These are phyloP conservation scores for Gonocerus acuteangulatus DNA, from an alignment of 2,888 invertebrate genomes.

Conservation along the genomic window DNA sequence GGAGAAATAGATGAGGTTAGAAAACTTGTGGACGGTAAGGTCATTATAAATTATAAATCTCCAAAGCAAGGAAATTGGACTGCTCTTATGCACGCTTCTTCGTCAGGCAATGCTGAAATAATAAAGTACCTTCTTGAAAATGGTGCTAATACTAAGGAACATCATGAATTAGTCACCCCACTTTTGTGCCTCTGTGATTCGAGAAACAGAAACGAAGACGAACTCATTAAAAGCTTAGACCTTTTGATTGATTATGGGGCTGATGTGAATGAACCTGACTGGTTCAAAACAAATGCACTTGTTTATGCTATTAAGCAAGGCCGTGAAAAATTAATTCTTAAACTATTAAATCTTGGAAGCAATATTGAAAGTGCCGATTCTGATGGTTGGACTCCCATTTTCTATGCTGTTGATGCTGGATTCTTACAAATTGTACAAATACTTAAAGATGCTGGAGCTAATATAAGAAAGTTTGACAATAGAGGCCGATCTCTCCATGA, in stretches of 20 bases:
- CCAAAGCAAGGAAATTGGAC: constrained; percentile 27
- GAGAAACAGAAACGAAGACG: constrained; percentile 28
- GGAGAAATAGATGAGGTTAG: constrained; percentile 21
- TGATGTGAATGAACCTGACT: constrained; percentile 33
- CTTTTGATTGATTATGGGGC: constrained; percentile 34
- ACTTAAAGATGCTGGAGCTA: constrained; percentile 34
- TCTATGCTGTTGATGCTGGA: constrained; percentile 35
- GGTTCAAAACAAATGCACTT: constrained; percentile 22
- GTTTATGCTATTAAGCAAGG: constrained; percentile 34
- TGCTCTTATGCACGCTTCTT: constrained; percentile 33
- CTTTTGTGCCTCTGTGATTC: constrained; percentile 37
- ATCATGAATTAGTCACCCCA: constrained; percentile 34
- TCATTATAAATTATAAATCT: constrained; percentile 27
- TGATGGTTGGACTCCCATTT: constrained; percentile 38
- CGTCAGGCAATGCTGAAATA: constrained; percentile 26
- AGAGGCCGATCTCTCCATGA: constrained; percentile 31
- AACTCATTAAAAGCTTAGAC: constrained; percentile 33
- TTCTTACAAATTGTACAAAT: constrained; percentile 31
- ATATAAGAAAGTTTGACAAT: constrained; percentile 32
- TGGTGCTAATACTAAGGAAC: constrained; percentile 35
- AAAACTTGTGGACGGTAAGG: constrained; percentile 23
- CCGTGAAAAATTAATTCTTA: constrained; percentile 28
- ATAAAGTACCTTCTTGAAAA: constrained; percentile 30
- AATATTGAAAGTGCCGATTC: constrained; percentile 34
- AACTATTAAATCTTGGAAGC: constrained; percentile 31